These are phyloP conservation scores for Enteromius treurensis DNA, from an alignment of 2,797 vertebrate genomes.

Conservation along the genomic window DNA sequence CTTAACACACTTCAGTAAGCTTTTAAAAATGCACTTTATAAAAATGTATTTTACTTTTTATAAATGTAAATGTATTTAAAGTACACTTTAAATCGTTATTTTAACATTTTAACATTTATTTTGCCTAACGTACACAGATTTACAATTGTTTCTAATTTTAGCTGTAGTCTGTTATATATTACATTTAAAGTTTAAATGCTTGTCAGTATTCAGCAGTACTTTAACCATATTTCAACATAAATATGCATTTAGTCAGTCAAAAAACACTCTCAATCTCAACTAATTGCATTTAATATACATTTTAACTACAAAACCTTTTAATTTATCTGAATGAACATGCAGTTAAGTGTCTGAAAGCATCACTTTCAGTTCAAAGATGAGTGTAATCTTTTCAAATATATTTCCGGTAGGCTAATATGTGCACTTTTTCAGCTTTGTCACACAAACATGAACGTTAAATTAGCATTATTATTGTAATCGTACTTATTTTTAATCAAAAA, in stretches of 20 bases:
- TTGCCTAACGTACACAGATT: too few species aligned
- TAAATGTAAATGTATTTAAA: too few species aligned
- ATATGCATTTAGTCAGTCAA: neutral
- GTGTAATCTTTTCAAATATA: neutral
- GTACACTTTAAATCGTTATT: too few species aligned
- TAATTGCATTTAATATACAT: neutral
- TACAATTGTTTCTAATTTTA: too few species aligned
- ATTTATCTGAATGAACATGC: neutral
- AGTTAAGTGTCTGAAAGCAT: neutral
- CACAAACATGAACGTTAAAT: neutral
- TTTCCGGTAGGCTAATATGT: neutral
- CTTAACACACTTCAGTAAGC: neutral
- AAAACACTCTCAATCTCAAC: neutral
- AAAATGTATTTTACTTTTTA: neutral
- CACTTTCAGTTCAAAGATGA: neutral
- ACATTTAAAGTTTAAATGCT: neutral
- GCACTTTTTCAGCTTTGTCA: constrained; percentile 3
- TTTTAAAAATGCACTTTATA: neutral
- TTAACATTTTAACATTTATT: too few species aligned
- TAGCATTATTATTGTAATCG: neutral
- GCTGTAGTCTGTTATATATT: too few species aligned
- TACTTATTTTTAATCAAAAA: neutral
- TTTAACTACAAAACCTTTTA: neutral
- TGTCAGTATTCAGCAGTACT: neutral
- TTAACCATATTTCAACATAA: neutral